A percentile compares a stretch with the other conserved stretches of the same genome.
These are phyloP conservation scores for Apostichopus japonicus DNA, from an alignment of 35 echinoderm and acorn worm species.

Conservation along the genomic window DNA sequence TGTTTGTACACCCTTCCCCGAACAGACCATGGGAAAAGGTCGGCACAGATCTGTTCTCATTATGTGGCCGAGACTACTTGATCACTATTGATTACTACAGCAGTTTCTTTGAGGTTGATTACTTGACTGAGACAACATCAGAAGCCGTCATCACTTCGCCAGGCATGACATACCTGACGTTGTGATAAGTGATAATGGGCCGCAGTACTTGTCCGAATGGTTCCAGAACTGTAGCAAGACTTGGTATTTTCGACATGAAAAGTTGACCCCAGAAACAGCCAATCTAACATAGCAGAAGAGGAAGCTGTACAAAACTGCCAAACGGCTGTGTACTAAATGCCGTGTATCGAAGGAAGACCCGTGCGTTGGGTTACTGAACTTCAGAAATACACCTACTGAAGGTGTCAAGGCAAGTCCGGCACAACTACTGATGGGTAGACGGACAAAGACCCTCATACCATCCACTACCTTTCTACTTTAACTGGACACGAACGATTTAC, in stretches of 20 bases:
- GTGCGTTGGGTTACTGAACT: neutral
- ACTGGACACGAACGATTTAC: too few relatives aligned
- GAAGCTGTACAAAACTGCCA: constrained; percentile 34
- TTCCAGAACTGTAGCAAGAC: constrained; percentile 1
- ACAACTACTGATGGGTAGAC: too few relatives aligned
- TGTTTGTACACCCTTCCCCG: constrained; percentile 23
- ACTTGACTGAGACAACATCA: constrained; percentile 18
- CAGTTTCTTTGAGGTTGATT: constrained; percentile 51
- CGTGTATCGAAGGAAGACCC: constrained; percentile 1
- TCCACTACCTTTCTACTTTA: too few relatives aligned
- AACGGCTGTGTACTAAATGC: constrained; percentile 42
- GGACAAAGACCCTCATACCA: too few relatives aligned
- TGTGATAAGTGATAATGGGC: neutral
- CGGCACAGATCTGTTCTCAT: constrained; percentile 3
- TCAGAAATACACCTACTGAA: too few relatives aligned
- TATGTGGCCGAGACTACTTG: constrained; percentile 30
- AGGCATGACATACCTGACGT: neutral
- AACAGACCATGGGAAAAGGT: constrained; percentile 44
- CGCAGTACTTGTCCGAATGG: neutral
- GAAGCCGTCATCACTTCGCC: neutral
- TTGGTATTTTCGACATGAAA: neutral
- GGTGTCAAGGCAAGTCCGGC: too few relatives aligned
- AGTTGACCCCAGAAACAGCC: constrained; percentile 39
- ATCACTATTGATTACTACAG: constrained; percentile 41
- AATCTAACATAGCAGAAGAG: constrained; percentile 23